A percentile compares a stretch with the other conserved stretches of the same genome.
phyloP scores from a whole-genome alignment of 2,113 vertebrate genomes.

The Charadrius vociferus region DNA sequence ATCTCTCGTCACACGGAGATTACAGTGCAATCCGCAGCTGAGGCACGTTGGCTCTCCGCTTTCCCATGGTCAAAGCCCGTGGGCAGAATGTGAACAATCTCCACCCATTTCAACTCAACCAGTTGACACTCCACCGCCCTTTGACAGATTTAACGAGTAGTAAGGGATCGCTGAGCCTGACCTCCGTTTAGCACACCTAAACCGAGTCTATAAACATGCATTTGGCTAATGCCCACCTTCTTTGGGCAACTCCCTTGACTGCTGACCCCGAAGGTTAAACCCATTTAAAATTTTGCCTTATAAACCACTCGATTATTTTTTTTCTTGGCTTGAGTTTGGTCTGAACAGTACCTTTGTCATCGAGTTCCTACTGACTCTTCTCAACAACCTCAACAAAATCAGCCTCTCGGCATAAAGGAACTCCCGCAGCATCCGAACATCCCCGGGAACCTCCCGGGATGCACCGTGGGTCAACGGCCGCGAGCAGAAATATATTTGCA shows the following conservation, averaged over 20 bases:
- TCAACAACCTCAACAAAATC: not conserved
- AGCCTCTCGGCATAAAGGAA: not conserved
- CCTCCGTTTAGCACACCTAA: not conserved
- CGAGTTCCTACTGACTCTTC: not conserved
- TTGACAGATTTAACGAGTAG: not conserved
- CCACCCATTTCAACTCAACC: fast-evolving
- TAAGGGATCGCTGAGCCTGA: not conserved
- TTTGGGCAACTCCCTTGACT: not conserved
- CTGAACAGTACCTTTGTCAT: not conserved
- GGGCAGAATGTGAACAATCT: fast-evolving
- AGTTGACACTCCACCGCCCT: fast-evolving
- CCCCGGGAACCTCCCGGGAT: not conserved
- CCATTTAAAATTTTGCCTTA: not conserved
- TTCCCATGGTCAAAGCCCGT: fast-evolving
- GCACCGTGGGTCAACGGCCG: fast-evolving
- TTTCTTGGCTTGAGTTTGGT: not conserved
- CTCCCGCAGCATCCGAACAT: not conserved
- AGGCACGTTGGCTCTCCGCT: fast-evolving
- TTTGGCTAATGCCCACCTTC: not conserved
- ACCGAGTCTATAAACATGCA: not conserved
- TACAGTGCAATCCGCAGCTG: fast-evolving
- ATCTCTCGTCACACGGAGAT: not conserved
- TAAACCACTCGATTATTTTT: not conserved
- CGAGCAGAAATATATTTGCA: not conserved
- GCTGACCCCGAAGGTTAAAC: not conserved